Evolutionary conservation across 2,113 vertebrate genomes (phyloP), one percentile per base, ranked within the genome.

Genomic region (Chroicocephalus ridibundus): DNA sequence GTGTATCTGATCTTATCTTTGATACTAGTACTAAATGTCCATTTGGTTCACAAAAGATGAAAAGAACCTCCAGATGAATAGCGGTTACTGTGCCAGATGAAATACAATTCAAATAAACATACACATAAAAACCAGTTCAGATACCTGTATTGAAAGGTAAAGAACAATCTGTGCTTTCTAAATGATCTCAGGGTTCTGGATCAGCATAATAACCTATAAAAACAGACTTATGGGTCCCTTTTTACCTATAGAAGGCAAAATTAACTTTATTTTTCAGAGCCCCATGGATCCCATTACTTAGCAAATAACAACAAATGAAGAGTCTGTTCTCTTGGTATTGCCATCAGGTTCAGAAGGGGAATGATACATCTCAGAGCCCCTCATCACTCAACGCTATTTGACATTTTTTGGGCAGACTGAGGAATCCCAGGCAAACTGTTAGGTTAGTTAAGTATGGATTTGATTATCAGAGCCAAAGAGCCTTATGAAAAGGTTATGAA

Each of bases 31-130:
- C 84, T 85, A 55, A 79, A 76, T 69, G 93, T 90, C 74, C 71
- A 38, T 80, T 85, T 74, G 51, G 24, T 85, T 91, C 94, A 93
- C 85, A 82, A 85, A 93, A 88, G 93, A 94, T 96, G 78, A 94
- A 91, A 95, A 97, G 94, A 87, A 80, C 46, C 46, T 95, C 38
- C 69, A 68, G 54, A 74, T 85, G 82, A 94, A 96, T 95, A 72
- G 94, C 3, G 4, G 58, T 77, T 76, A 27, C 78, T 74, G 32
- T 94, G 91, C 93, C 94, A 95, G 40, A 66, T 57, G 58, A 92
- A 94, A 94, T 62, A 80, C 83, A 94, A 80, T 85, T 87, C 81
- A 87, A 87, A 95, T 66, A 91, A 95, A 77, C 71, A 82, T 21
- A 65, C 52, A 91, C 40, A 61, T 18, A 26, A 86, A 68, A 91